Evolutionary conservation across 2,797 vertebrate genomes (phyloP).

Genomic region (Diglossa cyanea): DNA sequence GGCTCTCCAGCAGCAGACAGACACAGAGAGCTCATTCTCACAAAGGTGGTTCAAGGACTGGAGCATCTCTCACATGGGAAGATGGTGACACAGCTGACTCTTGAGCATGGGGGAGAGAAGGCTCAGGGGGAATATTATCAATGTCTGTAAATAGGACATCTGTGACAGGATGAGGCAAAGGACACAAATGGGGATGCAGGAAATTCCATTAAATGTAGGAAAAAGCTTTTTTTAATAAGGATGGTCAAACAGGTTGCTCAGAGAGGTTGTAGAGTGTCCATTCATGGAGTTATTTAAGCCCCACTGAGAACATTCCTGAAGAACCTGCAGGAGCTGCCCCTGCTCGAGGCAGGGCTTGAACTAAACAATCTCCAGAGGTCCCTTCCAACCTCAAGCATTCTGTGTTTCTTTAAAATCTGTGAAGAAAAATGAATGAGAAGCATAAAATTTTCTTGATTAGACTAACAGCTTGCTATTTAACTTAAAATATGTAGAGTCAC

Average conservation of each 20-base stretch:
- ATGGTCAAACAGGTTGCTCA: neutral
- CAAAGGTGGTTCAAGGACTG: neutral
- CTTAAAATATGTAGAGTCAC: conserved; percentile 57
- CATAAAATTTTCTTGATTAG: neutral
- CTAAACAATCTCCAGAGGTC: neutral
- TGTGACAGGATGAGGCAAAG: neutral
- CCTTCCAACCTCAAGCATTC: neutral
- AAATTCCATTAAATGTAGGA: neutral
- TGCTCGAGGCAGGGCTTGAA: neutral
- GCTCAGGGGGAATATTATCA: neutral
- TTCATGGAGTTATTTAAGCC: neutral
- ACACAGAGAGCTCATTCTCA: neutral
- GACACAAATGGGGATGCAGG: neutral
- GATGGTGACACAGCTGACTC: neutral
- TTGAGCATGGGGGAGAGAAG: neutral
- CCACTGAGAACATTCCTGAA: neutral
- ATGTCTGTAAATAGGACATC: neutral
- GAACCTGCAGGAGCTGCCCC: neutral
- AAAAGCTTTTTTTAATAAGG: neutral
- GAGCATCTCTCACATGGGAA: neutral
- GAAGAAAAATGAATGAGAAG: neutral
- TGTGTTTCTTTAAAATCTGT: neutral
- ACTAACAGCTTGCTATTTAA: conserved; percentile 59
- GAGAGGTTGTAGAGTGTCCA: neutral
- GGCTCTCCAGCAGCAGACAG: neutral